Evolutionary conservation across 2,113 vertebrate species (phyloP), one percentile per base, ranked within the genome.

Genomic region (Acinonyx jubatus): DNA sequence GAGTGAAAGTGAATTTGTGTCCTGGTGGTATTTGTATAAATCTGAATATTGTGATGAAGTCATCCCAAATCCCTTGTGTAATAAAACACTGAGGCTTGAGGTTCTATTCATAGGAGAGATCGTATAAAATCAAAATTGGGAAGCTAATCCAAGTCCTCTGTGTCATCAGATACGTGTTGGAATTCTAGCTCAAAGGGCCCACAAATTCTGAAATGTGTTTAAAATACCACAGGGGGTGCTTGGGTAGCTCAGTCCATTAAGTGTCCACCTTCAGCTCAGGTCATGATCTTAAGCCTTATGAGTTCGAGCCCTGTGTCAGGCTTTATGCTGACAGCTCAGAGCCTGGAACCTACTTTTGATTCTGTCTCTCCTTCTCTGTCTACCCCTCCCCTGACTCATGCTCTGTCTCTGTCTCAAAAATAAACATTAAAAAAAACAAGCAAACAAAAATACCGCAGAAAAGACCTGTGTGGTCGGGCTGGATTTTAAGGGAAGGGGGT

Each of bases 91-190:
- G 48, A 61, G 7, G 11, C 71, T 88, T 91, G n/a, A 65, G 55
- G 6, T 89, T 86, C 36, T 83, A 16, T 61, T 95, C 33, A 87
- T 73, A 69, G 31, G 41, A 74, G 27, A 79, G 8, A 78, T 79
- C 7, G 63, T 38, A 93, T 48, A 82, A 89, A 93, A 86, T 96
- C 38, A 91, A 81, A 96, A 83, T 68, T 81, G 79, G 23, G 13
- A 33, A 48, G 4, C 45, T 85, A 48, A 45, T 18, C 23, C 21
- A 52, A 80, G 79, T 87, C 4, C 18, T 48, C 57, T 48, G 33
- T 68, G 36, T 84, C 48, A 55, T 84, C 74, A 87, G 45, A 88
- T 27, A 85, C 87, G n/a, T 69, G 71, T 45, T 81, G 41, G 78
- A 65, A 31, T 68, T 89, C 31, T 4, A 74, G 52, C 29, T 63